These are phyloP conservation scores for Metallyticus violacea DNA, from an alignment of 2,888 invertebrate genomes.

Conservation along the genomic window DNA sequence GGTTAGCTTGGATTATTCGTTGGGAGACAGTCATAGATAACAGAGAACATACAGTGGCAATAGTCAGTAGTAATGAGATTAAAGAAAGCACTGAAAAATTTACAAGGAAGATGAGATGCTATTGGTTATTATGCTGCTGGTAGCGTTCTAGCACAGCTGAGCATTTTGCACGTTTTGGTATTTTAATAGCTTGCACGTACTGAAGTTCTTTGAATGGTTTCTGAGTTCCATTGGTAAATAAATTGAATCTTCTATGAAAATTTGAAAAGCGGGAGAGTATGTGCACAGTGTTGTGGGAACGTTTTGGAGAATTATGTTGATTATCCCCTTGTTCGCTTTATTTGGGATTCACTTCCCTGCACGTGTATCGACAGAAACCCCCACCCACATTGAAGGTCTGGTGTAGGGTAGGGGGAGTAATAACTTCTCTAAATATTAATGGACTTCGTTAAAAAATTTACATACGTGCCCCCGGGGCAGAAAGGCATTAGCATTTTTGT, in stretches of 20 bases:
- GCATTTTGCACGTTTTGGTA: too few species aligned
- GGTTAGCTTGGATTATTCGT: too few species aligned
- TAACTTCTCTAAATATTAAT: neutral
- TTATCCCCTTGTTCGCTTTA: neutral
- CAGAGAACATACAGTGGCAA: too few species aligned
- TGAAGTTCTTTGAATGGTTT: neutral
- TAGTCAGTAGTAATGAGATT: too few species aligned
- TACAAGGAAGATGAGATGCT: too few species aligned
- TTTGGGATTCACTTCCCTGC: neutral
- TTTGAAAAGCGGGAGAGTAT: neutral
- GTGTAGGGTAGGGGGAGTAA: neutral
- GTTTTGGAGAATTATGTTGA: neutral
- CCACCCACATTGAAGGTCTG: neutral
- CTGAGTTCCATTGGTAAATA: neutral
- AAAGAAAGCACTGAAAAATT: too few species aligned
- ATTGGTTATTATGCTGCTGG: too few species aligned
- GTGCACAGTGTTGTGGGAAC: neutral
- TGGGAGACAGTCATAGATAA: too few species aligned
- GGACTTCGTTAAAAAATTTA: neutral
- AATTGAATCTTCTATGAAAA: neutral
- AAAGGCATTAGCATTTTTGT: neutral
- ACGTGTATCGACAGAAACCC: neutral
- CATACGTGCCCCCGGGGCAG: neutral
- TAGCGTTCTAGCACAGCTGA: too few species aligned
- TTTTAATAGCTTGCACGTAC: neutral